These are phyloP conservation scores for Mechanitis mazaeus DNA, from an alignment of 2,888 invertebrate species.

Conservation along the genomic window DNA sequence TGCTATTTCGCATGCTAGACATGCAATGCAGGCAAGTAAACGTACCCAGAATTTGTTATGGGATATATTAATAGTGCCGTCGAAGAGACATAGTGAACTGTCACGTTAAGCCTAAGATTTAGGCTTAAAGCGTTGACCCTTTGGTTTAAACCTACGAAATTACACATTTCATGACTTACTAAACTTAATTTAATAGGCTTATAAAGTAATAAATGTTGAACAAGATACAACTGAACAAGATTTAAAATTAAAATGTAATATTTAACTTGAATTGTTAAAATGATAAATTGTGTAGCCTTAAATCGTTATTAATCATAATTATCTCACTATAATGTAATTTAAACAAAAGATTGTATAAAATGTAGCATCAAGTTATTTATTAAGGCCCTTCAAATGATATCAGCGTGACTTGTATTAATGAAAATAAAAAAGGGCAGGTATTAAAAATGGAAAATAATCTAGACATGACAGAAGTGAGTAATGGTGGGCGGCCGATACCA, in stretches of 20 bases:
- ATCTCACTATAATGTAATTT: too few species aligned
- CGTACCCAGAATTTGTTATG: constrained; percentile 28
- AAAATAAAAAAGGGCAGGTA: constrained; percentile 16
- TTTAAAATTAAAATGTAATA: too few species aligned
- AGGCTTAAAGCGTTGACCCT: not conserved
- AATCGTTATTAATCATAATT: too few species aligned
- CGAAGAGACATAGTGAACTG: constrained; percentile 21
- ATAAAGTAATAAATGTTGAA: not conserved
- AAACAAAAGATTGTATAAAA: too few species aligned
- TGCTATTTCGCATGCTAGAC: constrained; percentile 26
- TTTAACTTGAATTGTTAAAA: too few species aligned
- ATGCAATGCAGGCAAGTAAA: constrained; percentile 27
- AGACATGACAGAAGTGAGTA: constrained; percentile 44
- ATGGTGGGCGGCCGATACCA: constrained; percentile 48
- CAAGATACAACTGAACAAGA: too few species aligned
- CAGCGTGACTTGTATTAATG: constrained; percentile 8
- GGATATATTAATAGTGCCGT: constrained; percentile 24
- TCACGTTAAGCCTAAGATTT: constrained; percentile 17
- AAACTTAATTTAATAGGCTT: not conserved
- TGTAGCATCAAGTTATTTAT: too few species aligned
- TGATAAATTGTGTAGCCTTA: too few species aligned
- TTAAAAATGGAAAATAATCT: constrained; percentile 16
- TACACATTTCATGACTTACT: not conserved
- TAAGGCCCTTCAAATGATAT: not conserved
- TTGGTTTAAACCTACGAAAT: not conserved